Evolutionary conservation across 2,888 invertebrate genomes (phyloP).

Genomic region (Cryptocephalus moraei): DNA sequence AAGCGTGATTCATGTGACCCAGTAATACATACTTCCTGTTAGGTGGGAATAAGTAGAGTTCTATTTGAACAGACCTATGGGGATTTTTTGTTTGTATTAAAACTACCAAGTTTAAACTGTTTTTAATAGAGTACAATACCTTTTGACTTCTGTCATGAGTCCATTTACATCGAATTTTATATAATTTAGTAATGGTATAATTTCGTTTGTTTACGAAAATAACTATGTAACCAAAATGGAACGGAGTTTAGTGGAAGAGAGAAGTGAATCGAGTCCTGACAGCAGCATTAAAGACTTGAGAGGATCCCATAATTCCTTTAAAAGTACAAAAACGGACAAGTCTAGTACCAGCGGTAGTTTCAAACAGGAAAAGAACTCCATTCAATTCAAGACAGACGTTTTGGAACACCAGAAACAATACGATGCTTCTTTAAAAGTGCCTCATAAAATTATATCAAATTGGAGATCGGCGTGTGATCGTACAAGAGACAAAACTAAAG

Average conservation of each 20-base stretch:
- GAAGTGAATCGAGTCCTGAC: slow-evolving; percentile 28
- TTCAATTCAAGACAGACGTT: slow-evolving; percentile 31
- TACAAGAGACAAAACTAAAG: slow-evolving; percentile 64
- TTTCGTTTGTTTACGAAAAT: background rate
- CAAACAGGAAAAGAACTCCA: slow-evolving; percentile 34
- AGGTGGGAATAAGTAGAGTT: too few relatives aligned
- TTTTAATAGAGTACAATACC: too few relatives aligned
- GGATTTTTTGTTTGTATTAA: too few relatives aligned
- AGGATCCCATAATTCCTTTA: slow-evolving; percentile 30
- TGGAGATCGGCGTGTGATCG: slow-evolving; percentile 68
- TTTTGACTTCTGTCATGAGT: too few relatives aligned
- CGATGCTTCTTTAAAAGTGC: slow-evolving; percentile 48
- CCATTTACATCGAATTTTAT: too few relatives aligned
- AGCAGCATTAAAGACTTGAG: slow-evolving; percentile 30
- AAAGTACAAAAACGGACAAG: slow-evolving; percentile 35
- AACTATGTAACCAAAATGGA: slow-evolving; percentile 22
- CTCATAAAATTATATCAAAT: slow-evolving; percentile 61
- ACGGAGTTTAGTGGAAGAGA: slow-evolving; percentile 24
- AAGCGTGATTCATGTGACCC: too few relatives aligned
- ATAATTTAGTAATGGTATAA: too few relatives aligned
- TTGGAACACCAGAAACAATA: slow-evolving; percentile 21
- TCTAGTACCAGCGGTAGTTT: slow-evolving; percentile 30
- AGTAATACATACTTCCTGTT: too few relatives aligned
- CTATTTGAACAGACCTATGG: too few relatives aligned
- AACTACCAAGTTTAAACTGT: too few relatives aligned